Evolutionary conservation across 2,113 vertebrate genomes (phyloP).

Genomic region (Marmota monax): DNA sequence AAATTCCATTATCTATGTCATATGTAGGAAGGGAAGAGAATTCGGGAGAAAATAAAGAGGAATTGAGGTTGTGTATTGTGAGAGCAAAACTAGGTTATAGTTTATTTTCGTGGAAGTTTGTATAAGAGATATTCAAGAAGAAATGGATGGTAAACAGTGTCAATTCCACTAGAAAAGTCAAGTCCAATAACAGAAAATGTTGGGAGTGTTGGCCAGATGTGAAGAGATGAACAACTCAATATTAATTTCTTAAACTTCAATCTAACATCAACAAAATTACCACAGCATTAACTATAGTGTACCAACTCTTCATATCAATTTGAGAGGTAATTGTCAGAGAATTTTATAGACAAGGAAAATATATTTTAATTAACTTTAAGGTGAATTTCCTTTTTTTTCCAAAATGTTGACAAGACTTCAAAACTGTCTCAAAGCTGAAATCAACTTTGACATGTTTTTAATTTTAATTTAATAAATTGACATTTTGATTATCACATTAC

Average conservation of each 20-base stretch:
- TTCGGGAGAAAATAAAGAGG: neutral
- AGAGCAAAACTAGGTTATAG: neutral
- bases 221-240: neutral
- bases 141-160: neutral
- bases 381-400: conserved; percentile 7
- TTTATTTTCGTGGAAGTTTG: neutral
- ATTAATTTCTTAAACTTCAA: neutral
- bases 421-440: conserved; percentile 52
- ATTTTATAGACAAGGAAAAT: conserved; percentile 3
- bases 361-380: conserved; percentile 20
- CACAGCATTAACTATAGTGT: neutral
- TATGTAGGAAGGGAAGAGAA: neutral
- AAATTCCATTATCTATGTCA: neutral
- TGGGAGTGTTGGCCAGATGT: neutral
- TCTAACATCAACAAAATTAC: neutral
- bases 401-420: conserved; percentile 40
- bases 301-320: neutral
- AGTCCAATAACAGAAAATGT: neutral
- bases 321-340: neutral
- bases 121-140: neutral
- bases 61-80: neutral
- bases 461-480: conserved; percentile 25
- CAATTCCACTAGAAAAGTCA: neutral
- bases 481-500: conserved; percentile 24
- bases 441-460: neutral